Base-by-base conservation (phyloP, 2,113 vertebrate species). In the Chamaea fasciata region DNA sequence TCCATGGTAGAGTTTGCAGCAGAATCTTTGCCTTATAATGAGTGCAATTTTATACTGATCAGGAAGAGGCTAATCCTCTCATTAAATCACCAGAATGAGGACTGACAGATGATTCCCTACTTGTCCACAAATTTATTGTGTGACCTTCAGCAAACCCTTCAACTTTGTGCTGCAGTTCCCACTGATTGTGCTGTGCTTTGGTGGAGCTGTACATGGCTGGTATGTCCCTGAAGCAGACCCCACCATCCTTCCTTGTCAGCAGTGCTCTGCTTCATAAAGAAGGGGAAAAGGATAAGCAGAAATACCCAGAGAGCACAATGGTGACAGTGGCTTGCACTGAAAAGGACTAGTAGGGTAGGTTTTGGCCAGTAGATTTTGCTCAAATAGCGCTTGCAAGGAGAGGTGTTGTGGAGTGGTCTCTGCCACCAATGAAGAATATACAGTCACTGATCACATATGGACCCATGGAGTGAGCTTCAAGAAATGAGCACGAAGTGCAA, bases 111-210 rank as follows among this genome's bases (percentile, higher is more conserved):
- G 79, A 92, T 95, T 95, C 60, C 41, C n/a, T 94, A 7, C 60
- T 92, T 85, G 57, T 69, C 30, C 68, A 76, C 21, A 81, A 70
- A 90, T 90, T 59, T 74, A 30, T 44, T 44, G 33, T 44, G 42
- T 56, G 77, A 89, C 86, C 83, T 87, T 93, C 83, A 90, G 76
- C 55, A 93, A 93, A 83, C 56, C 77, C 49, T 80, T 92, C 80
- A 94, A 41, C 94, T 89, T 71, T 67, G 67, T 46, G 47, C 68
- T 68, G 86, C 76, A 44, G 80, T 68, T 96, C 23, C 28, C 22
- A 4, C n/a, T 15, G 75, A 33, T 6, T 14, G 30, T 30, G 52
- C 49, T 46, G 17, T 52, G 68, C 56, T 74, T 52, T 26, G 52
- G 44, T 86, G 52, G 47, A 63, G 50, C 50, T 57, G 0, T 24